Conservation (phyloP, 2,888 invertebrate species). For the Callosobruchus maculatus region DNA sequence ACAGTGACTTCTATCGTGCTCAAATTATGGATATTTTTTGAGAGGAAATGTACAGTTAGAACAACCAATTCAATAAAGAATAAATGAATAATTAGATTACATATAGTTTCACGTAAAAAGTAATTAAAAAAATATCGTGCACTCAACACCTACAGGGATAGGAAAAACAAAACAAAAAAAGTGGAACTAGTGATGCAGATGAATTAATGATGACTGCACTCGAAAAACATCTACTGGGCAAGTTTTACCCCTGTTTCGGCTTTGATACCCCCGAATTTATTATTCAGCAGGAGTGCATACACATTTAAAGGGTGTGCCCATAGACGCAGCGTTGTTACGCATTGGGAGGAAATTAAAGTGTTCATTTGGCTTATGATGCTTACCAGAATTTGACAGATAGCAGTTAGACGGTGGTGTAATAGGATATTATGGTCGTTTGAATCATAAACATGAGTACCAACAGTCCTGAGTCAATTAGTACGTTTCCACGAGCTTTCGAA, state of each 20-base stretch:
- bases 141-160: neutral
- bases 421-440: too few species aligned
- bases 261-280: neutral
- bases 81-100: too few species aligned
- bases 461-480: too few species aligned
- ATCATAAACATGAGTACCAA: too few species aligned
- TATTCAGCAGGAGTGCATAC: neutral
- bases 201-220: neutral
- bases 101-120: neutral
- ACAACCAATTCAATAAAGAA: too few species aligned
- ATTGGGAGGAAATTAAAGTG: neutral
- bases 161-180: neutral
- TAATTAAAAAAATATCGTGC: neutral
- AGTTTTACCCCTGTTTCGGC: neutral
- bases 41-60: too few species aligned
- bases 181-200: neutral
- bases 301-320: neutral
- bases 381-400: too few species aligned
- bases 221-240: neutral
- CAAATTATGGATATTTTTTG: too few species aligned
- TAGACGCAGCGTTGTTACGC: neutral
- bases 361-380: too few species aligned
- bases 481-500: too few species aligned
- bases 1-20: too few species aligned
- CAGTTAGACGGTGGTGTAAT: too few species aligned